Evolutionary conservation across 2,888 invertebrate species (phyloP).

Genomic region (Oxyteleia sp.): DNA sequence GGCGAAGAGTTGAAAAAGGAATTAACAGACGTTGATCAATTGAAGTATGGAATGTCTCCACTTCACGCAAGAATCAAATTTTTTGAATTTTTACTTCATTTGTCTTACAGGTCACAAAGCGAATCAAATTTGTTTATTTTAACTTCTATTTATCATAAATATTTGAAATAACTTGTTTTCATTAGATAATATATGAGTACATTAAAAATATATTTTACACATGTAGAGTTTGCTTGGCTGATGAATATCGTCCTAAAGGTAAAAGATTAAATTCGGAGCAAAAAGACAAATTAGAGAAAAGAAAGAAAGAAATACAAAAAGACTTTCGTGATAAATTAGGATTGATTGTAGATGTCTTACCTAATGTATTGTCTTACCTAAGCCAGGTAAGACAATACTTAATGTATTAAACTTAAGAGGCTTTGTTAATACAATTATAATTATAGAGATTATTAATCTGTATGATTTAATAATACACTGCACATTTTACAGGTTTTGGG

Average conservation of each 20-base stretch:
- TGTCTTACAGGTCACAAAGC: not conserved
- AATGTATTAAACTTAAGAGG: slow-evolving; percentile 1
- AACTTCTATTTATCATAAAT: slow-evolving; percentile 1
- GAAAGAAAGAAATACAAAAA: slow-evolving; percentile 36
- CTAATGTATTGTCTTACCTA: too few species aligned
- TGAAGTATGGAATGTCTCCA: slow-evolving; percentile 33
- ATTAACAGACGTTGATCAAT: slow-evolving; percentile 5
- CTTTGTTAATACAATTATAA: slow-evolving; percentile 4
- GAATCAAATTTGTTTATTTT: not conserved
- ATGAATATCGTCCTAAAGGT: slow-evolving; percentile 30
- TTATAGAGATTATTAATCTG: slow-evolving; percentile 2
- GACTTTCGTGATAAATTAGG: slow-evolving; percentile 46
- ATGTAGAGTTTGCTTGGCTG: not conserved
- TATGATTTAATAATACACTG: too few species aligned
- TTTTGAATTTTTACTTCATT: slow-evolving; percentile 19
- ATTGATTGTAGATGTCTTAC: slow-evolving; percentile 37
- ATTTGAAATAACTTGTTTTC: slow-evolving; percentile 1
- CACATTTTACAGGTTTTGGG: slow-evolving; percentile 24
- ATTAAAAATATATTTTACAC: not conserved
- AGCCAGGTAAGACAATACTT: slow-evolving; percentile 19
- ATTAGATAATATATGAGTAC: slow-evolving; percentile 2
- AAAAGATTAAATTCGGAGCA: slow-evolving; percentile 23
- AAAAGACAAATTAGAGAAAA: slow-evolving; percentile 26
- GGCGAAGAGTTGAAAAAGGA: not conserved
- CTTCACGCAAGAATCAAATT: slow-evolving; percentile 31